phyloP scores from a whole-genome alignment of 2,888 invertebrate species.

The Spodoptera littoralis region DNA sequence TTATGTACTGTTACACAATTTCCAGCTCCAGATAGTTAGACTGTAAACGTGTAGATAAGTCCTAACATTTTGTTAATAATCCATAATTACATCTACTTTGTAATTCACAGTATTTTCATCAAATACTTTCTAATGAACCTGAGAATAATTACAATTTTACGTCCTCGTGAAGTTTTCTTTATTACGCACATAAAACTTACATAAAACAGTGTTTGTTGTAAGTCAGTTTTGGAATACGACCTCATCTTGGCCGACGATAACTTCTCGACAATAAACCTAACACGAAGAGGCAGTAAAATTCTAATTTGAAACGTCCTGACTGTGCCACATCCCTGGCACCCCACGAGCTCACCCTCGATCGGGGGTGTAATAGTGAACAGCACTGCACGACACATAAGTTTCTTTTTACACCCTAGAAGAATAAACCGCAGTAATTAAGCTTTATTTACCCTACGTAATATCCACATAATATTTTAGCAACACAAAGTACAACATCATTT shows the following conservation, averaged over 20 bases:
- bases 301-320: constrained; percentile 80
- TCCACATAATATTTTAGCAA: no score
- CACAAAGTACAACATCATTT: no score
- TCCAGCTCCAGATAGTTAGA: no score
- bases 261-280: constrained; percentile 86
- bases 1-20: neutral
- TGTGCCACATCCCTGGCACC: constrained; percentile 59
- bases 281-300: constrained; percentile 87
- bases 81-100: neutral
- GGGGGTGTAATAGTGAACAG: constrained; percentile 39
- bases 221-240: constrained; percentile 86
- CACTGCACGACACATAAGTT: constrained; percentile 13
- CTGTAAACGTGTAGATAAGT: no score
- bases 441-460: no score
- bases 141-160: constrained; percentile 59
- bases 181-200: constrained; percentile 80
- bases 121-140: constrained; percentile 47
- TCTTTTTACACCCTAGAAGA: constrained; percentile 4
- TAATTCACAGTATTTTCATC: constrained; percentile 29
- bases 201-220: constrained; percentile 85
- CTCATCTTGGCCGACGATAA: constrained; percentile 86
- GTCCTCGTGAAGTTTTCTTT: constrained; percentile 72
- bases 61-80: no score
- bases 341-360: constrained; percentile 58
- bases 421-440: neutral